Conservation (phyloP, 2,888 invertebrate genomes). For the Clepsis dumicolana region DNA sequence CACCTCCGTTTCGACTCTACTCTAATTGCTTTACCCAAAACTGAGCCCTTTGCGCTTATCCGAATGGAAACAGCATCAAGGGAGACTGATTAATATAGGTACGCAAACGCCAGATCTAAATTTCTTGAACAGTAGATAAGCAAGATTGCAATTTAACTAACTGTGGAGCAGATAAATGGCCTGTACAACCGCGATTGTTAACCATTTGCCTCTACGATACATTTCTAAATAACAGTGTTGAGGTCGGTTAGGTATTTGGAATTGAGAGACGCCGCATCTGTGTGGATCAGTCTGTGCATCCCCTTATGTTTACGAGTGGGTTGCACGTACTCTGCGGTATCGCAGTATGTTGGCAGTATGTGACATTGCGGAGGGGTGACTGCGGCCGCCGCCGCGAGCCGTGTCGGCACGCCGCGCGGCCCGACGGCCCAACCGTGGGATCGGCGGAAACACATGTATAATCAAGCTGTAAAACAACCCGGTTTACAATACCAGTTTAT, state of each 20-base stretch:
- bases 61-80: slow-evolving; percentile 24
- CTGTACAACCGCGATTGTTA: slow-evolving; percentile 8
- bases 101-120: slow-evolving; percentile 22
- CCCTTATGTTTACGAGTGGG: slow-evolving; percentile 7
- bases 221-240: slow-evolving; percentile 5
- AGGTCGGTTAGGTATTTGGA: background rate
- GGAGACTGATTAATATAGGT: slow-evolving; percentile 26
- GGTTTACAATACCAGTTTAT: slow-evolving; percentile 1
- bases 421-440: too few species aligned
- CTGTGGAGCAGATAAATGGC: slow-evolving; percentile 13
- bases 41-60: slow-evolving; percentile 38
- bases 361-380: slow-evolving; percentile 6
- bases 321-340: background rate
- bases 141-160: slow-evolving; percentile 18
- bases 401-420: slow-evolving; percentile 1
- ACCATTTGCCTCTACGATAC: slow-evolving; percentile 14
- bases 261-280: slow-evolving; percentile 5
- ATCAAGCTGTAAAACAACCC: slow-evolving; percentile 13
- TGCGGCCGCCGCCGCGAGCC: background rate
- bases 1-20: slow-evolving; percentile 28
- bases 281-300: slow-evolving; percentile 13
- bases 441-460: slow-evolving; percentile 11
- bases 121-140: slow-evolving; percentile 16
- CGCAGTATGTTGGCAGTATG: slow-evolving; percentile 7
- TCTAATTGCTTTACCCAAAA: slow-evolving; percentile 41